phyloP scores from a whole-genome alignment of 2,113 vertebrate genomes.

The Cromileptes altivelis region DNA sequence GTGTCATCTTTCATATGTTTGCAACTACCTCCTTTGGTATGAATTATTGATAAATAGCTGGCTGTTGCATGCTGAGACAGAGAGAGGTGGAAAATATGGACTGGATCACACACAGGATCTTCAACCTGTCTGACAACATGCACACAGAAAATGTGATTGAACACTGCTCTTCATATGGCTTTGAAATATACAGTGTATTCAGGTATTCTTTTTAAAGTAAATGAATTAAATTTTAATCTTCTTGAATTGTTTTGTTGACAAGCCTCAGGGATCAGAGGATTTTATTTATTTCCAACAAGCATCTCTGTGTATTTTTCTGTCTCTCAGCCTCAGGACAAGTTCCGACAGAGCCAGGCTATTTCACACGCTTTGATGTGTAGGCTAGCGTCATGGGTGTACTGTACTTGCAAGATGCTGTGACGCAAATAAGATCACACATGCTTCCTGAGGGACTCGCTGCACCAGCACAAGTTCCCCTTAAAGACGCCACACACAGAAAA shows the following conservation, averaged over 20 bases:
- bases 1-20: constrained; percentile 77
- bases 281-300: background rate
- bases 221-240: background rate
- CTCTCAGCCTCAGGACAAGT: constrained; percentile 7
- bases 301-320: background rate
- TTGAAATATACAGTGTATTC: background rate
- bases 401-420: constrained; percentile 55
- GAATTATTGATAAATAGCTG: constrained; percentile 84
- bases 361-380: constrained; percentile 44
- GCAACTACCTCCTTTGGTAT: constrained; percentile 69
- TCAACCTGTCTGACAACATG: background rate
- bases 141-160: background rate
- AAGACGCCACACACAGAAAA: constrained; percentile 35
- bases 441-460: constrained; percentile 45
- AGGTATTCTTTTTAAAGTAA: background rate
- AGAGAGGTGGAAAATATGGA: constrained; percentile 61
- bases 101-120: constrained; percentile 34
- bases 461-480: constrained; percentile 40
- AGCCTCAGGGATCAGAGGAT: background rate
- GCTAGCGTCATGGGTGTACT: constrained; percentile 26
- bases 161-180: background rate
- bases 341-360: constrained; percentile 2
- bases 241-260: background rate
- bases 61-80: constrained; percentile 78
- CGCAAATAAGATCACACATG: constrained; percentile 58